Evolutionary conservation across 2,888 invertebrate species (phyloP), one percentile per base, ranked within the genome.

Genomic region (Sialis fuliginosa): DNA sequence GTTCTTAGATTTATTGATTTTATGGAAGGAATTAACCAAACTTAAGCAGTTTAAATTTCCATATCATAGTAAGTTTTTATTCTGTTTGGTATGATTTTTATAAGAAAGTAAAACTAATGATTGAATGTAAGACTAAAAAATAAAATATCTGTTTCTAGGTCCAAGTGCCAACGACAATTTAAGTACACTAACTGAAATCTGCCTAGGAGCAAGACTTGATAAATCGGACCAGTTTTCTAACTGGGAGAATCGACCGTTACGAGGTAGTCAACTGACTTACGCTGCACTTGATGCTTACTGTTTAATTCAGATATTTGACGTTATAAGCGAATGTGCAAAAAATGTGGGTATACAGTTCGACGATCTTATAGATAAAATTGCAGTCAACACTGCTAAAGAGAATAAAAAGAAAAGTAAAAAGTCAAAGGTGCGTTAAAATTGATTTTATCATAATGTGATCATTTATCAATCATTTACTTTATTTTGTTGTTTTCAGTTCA

Each of bases 171-270:
- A 22, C 22, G 22, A 22, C 22, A 22, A 22, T 22, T 22, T 91
- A 30, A 79, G 79, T 56, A 78, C 78, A 51, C 65, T 90, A 48
- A 82, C 87, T 0, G 75, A 81, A 57, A 66, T 78, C 39, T 85
- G 86, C 59, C 73, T 88, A 58, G 88, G 88, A 6, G 67, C 74
- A 47, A 77, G 80, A 41, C 64, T 92, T 39, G 78, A 87, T 63
- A 92, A 92, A 64, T 77, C 79, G n/a, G 87, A 91, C 65, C 90
- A 90, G 59, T 86, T 88, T 65, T 89, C 89, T 0, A 88, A 91
- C 63, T 92, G 91, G 91, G 85, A 88, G 57, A 74, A 80, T 54
- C 70, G 91, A 53, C 91, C 91, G 7, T 60, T 92, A 45, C 67
- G 89, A 43, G 68, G 72, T 39, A 79, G 79, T 50, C 91, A 92